Base-by-base conservation (phyloP, 2,888 invertebrate genomes). In the Norana najaformis region DNA sequence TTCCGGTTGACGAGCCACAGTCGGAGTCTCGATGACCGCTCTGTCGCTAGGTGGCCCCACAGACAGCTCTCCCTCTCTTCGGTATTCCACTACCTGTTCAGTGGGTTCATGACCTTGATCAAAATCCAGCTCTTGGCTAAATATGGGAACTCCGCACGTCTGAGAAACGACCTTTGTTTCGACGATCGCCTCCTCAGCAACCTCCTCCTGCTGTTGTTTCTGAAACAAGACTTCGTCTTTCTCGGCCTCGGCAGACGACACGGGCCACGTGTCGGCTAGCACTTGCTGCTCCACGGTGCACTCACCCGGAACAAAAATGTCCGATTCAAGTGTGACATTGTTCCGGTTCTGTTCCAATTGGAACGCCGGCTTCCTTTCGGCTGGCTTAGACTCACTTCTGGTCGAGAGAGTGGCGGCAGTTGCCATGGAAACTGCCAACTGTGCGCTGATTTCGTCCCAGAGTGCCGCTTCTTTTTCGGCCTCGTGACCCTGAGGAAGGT, bases 31-130 rank as follows among this genome's bases (percentile, higher is more conserved):
- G 47, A 47, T 47, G 23, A 47, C 8, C 47, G 23, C 20, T 47
- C 47, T 47, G 23, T 20, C 20, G 20, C 47, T 23, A 47, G 47
- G 2, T 18, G 47, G 47, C n/a, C 95, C n/a, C n/a, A n/a, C n/a
- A 20, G 47, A 47, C 23, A 8, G 47, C 23, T 47, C 47, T 47
- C 23, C 47, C 47, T 47, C 47, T 47, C 20, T 47, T 47, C 47
- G 47, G 5, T 23, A 47, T 36, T 85, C 85, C 85, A 37, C 85
- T 85, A 35, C 36, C 85, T 34, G 36, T 85, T 69, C 69, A 69
- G 69, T n/a, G n/a, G 69, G 69, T n/a, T n/a, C n/a, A n/a, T n/a
- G n/a, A n/a, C 69, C 69, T 69, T 69, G 69, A n/a, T 13, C 69
- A 6, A n/a, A 11, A n/a, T 69, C 69, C 69, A 69, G 8, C 69